Evolutionary conservation across 2,797 vertebrate genomes (phyloP), one percentile per base, ranked within the genome.

Genomic region (Petrocephalus sullivani): DNA sequence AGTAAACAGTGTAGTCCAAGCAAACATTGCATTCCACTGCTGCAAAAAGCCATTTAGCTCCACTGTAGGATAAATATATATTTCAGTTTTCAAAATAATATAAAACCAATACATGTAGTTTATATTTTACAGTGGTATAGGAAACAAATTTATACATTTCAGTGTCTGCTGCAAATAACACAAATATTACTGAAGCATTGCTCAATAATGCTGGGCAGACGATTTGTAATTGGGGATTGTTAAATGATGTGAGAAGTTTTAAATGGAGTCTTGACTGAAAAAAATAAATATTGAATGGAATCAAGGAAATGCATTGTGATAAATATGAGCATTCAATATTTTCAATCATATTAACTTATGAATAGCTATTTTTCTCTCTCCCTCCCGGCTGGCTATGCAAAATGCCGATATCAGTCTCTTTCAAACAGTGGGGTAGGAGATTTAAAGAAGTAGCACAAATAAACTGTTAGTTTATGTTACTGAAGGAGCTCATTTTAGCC

Each of bases 301-400:
- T 4, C 14, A 19, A 53, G 53, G 51, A 85, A 85, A 85, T 85
- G 54, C 3, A 56, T 56, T 7, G 23, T 37, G 14, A 57, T 57
- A 57, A 57, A 85, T 85, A 33, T 19, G 14, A 33, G 82, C 82
- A 56, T 56, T 85, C 81, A 83, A 85, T 54, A 57, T 57, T 85
- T 85, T 56, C 21, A 51, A 23, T 51, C 23, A 56, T 56, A 56
- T 85, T 85, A 54, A 85, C 56, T 56, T 54, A 85, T 85, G 82
- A 85, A 85, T 33, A 57, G 82, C 53, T 54, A 56, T 28, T 12
- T 78, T 49, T 46, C 33, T 54, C 56, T 21, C 82, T 53, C 51
- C 56, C 23, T 51, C 23, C 53, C 12, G 23, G 60, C 19, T n/a
- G 60, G 16, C 60, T n/a, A 33, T 54, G 82, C 49, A 54, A 85